phyloP scores from a whole-genome alignment of 2,888 invertebrate species.

The Pseudococcus longispinus region DNA sequence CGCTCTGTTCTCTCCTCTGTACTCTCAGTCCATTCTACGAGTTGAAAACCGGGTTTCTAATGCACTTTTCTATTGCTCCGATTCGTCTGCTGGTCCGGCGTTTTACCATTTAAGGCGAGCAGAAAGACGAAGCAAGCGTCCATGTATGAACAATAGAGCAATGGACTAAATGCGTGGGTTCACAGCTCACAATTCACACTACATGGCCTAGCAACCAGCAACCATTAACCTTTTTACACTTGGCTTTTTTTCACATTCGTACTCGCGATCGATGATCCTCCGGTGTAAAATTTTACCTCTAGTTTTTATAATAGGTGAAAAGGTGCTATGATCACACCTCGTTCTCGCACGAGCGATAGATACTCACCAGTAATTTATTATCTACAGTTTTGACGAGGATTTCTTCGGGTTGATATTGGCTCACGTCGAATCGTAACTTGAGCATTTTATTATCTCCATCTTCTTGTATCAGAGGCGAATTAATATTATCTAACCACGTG shows the following conservation, averaged over 20 bases:
- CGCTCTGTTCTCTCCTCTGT: neutral
- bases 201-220: neutral
- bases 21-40: neutral
- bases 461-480: conserved; percentile 92
- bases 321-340: neutral
- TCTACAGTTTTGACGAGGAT: conserved; percentile 98
- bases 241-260: neutral
- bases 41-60: conserved; percentile 1
- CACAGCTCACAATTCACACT: neutral
- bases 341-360: neutral
- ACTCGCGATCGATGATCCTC: neutral
- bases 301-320: neutral
- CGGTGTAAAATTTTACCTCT: neutral
- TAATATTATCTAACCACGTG: conserved; percentile 84
- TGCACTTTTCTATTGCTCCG: conserved; percentile 13
- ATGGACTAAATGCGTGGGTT: neutral
- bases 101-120: conserved; percentile 53
- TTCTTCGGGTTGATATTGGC: conserved; percentile 78
- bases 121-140: neutral
- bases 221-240: neutral
- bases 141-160: neutral
- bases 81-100: neutral
- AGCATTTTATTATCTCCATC: conserved; percentile 93
- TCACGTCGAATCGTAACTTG: conserved; percentile 89
- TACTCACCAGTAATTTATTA: conserved; percentile 89